Evolutionary conservation across 2,888 invertebrate species (phyloP).

Genomic region (Villa cingulata): DNA sequence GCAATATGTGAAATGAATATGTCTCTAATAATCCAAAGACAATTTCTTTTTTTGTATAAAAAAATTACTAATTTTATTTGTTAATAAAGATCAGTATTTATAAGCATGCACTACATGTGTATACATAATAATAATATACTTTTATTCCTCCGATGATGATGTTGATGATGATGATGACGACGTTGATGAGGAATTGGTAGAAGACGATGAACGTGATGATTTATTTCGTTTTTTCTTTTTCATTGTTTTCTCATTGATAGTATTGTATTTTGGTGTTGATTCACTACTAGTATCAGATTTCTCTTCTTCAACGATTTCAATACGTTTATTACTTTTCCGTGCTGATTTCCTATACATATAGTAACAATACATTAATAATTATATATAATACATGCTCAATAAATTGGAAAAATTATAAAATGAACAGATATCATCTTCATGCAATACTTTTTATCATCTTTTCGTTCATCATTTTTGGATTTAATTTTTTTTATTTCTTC

Average conservation of each 20-base stretch:
- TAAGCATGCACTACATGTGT: no score
- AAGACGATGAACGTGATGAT: conserved; percentile 6
- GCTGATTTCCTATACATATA: conserved; percentile 6
- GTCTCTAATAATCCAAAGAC: no score
- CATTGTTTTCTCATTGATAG: conserved; percentile 11
- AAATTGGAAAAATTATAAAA: no score
- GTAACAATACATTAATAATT: no score
- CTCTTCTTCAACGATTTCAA: conserved; percentile 15
- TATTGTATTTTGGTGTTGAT: conserved; percentile 7
- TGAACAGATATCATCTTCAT: background rate
- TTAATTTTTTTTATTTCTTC: conserved; percentile 8
- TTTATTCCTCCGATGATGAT: background rate
- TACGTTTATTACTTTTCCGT: conserved; percentile 9
- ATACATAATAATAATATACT: background rate
- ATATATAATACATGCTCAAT: no score
- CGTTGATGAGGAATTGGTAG: conserved; percentile 5
- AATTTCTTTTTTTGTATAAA: no score
- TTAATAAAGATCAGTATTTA: no score
- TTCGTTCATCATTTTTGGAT: conserved; percentile 1
- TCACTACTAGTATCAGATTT: conserved; percentile 6
- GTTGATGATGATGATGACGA: conserved; percentile 2
- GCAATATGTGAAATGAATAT: no score
- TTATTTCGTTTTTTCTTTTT: conserved; percentile 10
- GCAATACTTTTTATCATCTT: background rate
- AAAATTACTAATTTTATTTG: no score